Conservation (phyloP, 2,888 invertebrate genomes). For the Philhelius pedissequus region DNA sequence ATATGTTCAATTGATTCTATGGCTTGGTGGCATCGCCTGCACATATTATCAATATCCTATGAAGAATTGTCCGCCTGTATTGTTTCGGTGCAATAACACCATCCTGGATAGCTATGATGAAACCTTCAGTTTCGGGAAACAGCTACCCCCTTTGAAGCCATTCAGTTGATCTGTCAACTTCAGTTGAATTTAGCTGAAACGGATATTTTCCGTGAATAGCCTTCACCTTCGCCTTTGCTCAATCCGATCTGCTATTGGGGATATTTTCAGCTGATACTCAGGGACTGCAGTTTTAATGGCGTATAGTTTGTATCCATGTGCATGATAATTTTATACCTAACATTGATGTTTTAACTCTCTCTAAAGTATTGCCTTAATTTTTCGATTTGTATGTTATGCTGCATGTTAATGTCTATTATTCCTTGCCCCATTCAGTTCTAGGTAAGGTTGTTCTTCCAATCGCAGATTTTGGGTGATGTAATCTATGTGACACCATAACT, state of each 20-base stretch:
- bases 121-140: conserved; percentile 1
- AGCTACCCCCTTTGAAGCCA: not conserved
- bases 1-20: no score
- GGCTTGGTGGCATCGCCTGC: not conserved
- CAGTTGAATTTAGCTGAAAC: not conserved
- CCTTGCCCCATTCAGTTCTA: no score
- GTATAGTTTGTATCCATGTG: not conserved
- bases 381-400: not conserved
- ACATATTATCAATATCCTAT: no score
- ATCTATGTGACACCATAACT: no score
- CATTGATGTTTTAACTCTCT: not conserved
- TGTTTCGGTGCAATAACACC: not conserved
- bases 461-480: no score
- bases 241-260: not conserved
- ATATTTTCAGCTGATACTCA: not conserved
- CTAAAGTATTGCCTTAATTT: not conserved
- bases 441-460: no score
- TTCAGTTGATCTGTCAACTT: not conserved
- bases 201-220: not conserved
- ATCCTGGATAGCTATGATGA: not conserved
- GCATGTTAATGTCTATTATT: no score
- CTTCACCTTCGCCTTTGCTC: not conserved
- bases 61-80: not conserved
- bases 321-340: not conserved
- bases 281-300: not conserved